Evolutionary conservation across 1,140 invertebrate genomes (phyloP).

Genomic region (Cylas formicarius): DNA sequence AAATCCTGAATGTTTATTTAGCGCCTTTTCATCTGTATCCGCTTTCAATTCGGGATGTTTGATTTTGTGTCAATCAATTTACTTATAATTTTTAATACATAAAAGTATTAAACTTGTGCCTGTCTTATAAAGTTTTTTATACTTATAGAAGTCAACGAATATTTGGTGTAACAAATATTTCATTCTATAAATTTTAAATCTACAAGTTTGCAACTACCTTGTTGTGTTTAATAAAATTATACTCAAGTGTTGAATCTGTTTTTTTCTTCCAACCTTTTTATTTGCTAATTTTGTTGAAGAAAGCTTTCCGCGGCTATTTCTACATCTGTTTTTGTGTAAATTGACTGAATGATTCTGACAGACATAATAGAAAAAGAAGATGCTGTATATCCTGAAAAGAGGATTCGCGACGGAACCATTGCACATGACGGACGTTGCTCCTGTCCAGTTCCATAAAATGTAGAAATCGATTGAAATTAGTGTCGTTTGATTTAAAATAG

Average conservation of each 20-base stretch:
- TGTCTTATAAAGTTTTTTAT: constrained; percentile 35
- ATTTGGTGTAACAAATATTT: constrained; percentile 25
- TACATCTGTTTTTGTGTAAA: no score
- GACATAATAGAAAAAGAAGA: no score
- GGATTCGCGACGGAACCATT: no score
- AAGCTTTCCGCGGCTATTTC: no score
- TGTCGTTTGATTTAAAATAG: no score
- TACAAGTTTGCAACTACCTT: constrained; percentile 33
- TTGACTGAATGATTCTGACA: no score
- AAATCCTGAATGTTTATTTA: not conserved
- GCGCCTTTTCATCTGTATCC: no score
- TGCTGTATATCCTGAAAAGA: no score
- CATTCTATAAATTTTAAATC: constrained; percentile 24
- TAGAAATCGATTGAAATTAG: no score
- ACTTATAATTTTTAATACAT: constrained; percentile 11
- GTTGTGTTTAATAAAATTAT: constrained; percentile 40
- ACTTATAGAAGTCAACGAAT: constrained; percentile 24
- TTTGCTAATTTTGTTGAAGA: not conserved
- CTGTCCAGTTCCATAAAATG: no score
- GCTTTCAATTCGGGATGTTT: constrained; percentile 6
- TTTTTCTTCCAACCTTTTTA: not conserved
- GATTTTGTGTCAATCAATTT: not conserved
- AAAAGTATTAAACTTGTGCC: constrained; percentile 36
- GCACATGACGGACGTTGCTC: no score
- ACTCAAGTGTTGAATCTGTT: constrained; percentile 23